These are phyloP conservation scores for Anastrepha obliqua DNA, from an alignment of 1,140 invertebrate genomes.

Conservation along the genomic window DNA sequence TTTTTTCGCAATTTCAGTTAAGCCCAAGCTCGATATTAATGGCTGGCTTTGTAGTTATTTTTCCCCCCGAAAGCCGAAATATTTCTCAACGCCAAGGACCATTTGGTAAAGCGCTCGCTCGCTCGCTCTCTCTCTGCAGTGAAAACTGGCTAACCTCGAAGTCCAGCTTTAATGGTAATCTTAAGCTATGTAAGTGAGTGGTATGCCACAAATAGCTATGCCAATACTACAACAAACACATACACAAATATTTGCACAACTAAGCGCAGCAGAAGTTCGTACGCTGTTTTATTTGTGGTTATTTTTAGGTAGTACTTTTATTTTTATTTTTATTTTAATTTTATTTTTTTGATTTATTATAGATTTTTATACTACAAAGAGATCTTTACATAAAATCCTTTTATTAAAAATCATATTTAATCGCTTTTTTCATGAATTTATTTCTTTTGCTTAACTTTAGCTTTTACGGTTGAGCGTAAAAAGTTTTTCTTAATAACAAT, in stretches of 20 bases:
- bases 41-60: too few relatives aligned
- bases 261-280: not conserved
- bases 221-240: not conserved
- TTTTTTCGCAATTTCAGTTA: not conserved
- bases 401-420: not conserved
- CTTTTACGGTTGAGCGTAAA: too few relatives aligned
- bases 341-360: not conserved
- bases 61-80: too few relatives aligned
- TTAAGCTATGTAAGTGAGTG: not conserved
- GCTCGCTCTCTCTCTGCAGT: too few relatives aligned
- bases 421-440: not conserved
- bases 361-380: not conserved
- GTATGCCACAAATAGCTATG: slow-evolving; percentile 3
- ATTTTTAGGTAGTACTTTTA: not conserved
- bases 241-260: not conserved
- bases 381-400: not conserved
- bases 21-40: not conserved
- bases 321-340: too few relatives aligned
- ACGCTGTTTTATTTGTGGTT: not conserved
- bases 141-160: not conserved
- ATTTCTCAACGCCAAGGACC: too few relatives aligned
- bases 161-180: not conserved
- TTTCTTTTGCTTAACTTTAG: not conserved
- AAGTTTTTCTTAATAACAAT: too few relatives aligned
- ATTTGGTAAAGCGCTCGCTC: too few relatives aligned